Evolutionary conservation across 2,888 invertebrate species (phyloP).

Genomic region (Thumatha senex): DNA sequence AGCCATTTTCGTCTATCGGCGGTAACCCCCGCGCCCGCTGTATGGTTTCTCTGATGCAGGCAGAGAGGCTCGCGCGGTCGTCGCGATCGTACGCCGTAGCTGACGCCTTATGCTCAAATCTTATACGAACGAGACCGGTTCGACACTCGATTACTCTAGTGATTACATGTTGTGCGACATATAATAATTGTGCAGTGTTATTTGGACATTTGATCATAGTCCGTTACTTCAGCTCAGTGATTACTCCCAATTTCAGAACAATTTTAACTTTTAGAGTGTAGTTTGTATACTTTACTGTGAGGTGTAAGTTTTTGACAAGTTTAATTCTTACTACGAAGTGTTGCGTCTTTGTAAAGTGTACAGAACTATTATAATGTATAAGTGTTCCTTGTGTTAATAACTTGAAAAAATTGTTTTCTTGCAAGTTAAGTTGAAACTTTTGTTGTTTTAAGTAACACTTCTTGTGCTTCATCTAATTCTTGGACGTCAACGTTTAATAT

Average conservation of each 20-base stretch:
- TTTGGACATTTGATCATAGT: constrained; percentile 47
- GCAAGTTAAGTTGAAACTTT: constrained; percentile 53
- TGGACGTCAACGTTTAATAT: constrained; percentile 26
- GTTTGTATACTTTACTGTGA: constrained; percentile 55
- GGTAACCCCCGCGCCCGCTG: constrained; percentile 71
- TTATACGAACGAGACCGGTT: constrained; percentile 53
- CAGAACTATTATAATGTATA: constrained; percentile 52
- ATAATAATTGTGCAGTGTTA: constrained; percentile 69
- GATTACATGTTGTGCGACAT: constrained; percentile 63
- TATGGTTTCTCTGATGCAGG: constrained; percentile 66
- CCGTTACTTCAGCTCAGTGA: constrained; percentile 42
- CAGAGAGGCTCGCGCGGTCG: constrained; percentile 73
- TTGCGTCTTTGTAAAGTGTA: constrained; percentile 54
- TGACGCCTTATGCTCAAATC: constrained; percentile 18
- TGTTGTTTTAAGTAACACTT: constrained; percentile 33
- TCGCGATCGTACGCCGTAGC: constrained; percentile 55
- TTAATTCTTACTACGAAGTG: constrained; percentile 46
- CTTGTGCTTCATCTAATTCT: constrained; percentile 28
- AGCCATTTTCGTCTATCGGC: constrained; percentile 82
- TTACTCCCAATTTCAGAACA: constrained; percentile 19
- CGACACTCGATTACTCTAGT: constrained; percentile 54
- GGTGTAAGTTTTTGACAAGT: constrained; percentile 64
- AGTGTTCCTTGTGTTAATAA: constrained; percentile 49
- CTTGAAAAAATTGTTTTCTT: constrained; percentile 43
- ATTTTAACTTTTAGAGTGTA: constrained; percentile 31